Evolutionary conservation across 2,797 vertebrate genomes (phyloP).

Genomic region (Megaceryle alcyon): DNA sequence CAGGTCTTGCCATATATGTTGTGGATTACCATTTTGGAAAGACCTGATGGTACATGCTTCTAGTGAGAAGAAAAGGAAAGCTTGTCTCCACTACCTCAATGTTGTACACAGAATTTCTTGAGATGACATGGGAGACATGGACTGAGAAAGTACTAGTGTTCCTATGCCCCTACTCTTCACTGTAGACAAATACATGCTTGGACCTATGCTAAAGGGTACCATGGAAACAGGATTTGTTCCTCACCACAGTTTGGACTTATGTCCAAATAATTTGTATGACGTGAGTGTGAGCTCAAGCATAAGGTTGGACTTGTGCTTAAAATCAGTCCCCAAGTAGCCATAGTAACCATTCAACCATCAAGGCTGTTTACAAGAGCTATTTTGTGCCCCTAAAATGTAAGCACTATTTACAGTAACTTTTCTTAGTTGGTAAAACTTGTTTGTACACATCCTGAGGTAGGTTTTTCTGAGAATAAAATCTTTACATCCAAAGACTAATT

Average conservation of each 20-base stretch:
- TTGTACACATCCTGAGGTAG: accelerated
- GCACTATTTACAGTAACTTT: background rate
- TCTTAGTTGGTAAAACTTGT: background rate
- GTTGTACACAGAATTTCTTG: background rate
- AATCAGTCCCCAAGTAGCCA: background rate
- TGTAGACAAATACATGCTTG: background rate
- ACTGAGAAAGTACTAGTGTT: background rate
- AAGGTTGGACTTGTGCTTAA: background rate
- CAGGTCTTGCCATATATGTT: background rate
- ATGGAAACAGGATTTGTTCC: background rate
- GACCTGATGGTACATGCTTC: background rate
- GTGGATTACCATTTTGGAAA: background rate
- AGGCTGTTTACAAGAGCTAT: background rate
- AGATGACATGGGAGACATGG: background rate
- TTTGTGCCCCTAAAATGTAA: background rate
- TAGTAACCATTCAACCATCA: background rate
- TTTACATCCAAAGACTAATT: background rate
- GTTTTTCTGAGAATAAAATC: background rate
- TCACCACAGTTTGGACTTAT: background rate
- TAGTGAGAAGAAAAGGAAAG: background rate
- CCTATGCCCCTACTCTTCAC: background rate
- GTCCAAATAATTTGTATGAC: background rate
- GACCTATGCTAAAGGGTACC: background rate
- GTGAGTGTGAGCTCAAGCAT: background rate
- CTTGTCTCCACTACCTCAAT: background rate